Conservation (phyloP, 2,113 vertebrate genomes). For the Andinoacara biseriatus region DNA sequence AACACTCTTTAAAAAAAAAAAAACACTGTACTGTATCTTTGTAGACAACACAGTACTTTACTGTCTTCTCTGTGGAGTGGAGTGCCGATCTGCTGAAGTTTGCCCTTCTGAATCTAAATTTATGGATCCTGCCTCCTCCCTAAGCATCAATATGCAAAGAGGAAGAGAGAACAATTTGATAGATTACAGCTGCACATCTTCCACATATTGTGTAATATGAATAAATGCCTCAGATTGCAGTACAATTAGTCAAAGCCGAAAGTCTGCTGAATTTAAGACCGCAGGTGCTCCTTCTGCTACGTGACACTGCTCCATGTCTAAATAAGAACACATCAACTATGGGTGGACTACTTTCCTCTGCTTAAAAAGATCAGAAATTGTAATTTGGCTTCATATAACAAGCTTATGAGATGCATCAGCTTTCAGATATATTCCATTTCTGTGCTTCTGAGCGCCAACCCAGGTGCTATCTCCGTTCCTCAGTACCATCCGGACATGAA, state of each 20-base stretch:
- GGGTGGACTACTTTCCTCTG: constrained; percentile 23
- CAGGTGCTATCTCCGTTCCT: constrained; percentile 54
- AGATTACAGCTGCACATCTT: constrained; percentile 32
- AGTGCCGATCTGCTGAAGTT: background rate
- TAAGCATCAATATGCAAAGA: constrained; percentile 16
- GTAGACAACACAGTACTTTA: background rate
- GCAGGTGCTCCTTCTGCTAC: constrained; percentile 28
- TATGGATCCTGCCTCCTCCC: constrained; percentile 5
- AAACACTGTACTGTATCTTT: background rate
- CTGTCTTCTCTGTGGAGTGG: background rate
- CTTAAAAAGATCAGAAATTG: constrained; percentile 51
- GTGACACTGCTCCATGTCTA: background rate
- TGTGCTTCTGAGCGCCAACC: constrained; percentile 25
- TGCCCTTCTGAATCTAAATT: constrained; percentile 25
- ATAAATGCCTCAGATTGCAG: constrained; percentile 43
- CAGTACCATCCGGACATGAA: constrained; percentile 47
- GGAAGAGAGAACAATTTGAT: constrained; percentile 18
- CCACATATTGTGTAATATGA: constrained; percentile 25
- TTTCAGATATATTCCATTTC: constrained; percentile 37
- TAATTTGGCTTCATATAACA: constrained; percentile 53
- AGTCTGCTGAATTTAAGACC: constrained; percentile 33
- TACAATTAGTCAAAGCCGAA: constrained; percentile 33
- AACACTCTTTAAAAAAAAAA: background rate
- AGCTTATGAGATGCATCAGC: constrained; percentile 62
- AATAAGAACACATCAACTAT: constrained; percentile 17